A percentile compares a stretch with the other conserved stretches of the same genome.
phyloP scores from a whole-genome alignment of 2,888 invertebrate genomes.

The Conops quadrifasciatus region DNA sequence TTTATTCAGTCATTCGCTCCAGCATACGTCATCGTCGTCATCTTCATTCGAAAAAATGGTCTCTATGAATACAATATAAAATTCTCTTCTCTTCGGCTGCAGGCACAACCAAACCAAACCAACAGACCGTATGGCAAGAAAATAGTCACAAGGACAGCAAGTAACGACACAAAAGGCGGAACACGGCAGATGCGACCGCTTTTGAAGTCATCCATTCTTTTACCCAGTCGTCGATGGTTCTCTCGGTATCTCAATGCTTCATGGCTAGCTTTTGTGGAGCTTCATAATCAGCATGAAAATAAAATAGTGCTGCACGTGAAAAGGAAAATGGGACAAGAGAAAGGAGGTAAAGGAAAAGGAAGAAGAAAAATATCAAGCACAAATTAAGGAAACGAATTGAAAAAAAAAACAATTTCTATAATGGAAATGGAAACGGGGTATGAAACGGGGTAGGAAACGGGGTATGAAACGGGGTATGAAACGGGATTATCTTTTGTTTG shows the following conservation, averaged over 20 bases:
- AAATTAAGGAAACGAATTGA: background rate
- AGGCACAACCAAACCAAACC: no score
- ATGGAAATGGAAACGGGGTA: background rate
- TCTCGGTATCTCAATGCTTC: background rate
- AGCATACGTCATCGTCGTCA: no score
- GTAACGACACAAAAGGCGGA: background rate
- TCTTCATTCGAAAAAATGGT: slow-evolving; percentile 45
- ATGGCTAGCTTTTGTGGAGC: slow-evolving; percentile 18
- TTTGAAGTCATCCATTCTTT: background rate
- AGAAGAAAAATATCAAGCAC: background rate
- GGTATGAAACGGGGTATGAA: no score
- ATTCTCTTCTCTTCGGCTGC: slow-evolving; percentile 16
- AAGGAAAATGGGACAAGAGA: background rate
- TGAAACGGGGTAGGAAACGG: no score
- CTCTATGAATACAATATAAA: slow-evolving; percentile 48
- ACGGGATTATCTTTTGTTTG: slow-evolving; percentile 9
- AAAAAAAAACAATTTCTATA: no score
- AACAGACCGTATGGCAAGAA: background rate
- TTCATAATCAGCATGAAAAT: slow-evolving; percentile 25
- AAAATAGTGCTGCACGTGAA: slow-evolving; percentile 1
- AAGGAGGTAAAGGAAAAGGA: background rate
- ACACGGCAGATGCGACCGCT: background rate
- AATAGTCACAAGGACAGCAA: background rate
- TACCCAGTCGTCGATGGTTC: background rate
- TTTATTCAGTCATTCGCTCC: background rate